phyloP scores from a whole-genome alignment of 2,113 vertebrate species.

The Hipposideros armiger region DNA sequence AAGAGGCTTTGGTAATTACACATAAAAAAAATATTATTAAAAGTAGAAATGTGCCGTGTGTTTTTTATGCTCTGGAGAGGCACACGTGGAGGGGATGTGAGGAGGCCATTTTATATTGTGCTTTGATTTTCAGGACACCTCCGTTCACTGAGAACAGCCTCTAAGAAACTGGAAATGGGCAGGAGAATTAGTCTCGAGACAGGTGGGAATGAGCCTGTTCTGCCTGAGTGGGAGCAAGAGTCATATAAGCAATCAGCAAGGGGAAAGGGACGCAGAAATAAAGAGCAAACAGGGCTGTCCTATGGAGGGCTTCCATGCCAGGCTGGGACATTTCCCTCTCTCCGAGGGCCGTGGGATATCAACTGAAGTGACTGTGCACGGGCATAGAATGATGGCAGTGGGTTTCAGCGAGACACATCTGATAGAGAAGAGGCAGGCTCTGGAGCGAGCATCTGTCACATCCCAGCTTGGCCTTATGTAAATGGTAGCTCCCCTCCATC shows the following conservation, averaged over 20 bases:
- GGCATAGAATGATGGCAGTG: fast-evolving
- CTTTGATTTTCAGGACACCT: background rate
- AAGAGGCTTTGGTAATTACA: slow-evolving; percentile 60
- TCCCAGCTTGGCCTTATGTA: background rate
- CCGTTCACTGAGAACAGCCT: background rate
- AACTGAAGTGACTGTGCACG: background rate
- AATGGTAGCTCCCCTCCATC: background rate
- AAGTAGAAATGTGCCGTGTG: slow-evolving; percentile 56
- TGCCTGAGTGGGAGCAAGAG: background rate
- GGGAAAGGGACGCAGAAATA: background rate
- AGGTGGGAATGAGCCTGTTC: background rate
- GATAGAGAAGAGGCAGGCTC: background rate
- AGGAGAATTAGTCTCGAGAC: background rate
- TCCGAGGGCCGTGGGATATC: background rate
- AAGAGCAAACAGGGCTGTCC: background rate
- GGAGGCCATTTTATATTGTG: background rate
- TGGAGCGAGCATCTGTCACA: background rate
- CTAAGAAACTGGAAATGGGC: background rate
- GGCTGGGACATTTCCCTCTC: background rate
- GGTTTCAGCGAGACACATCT: background rate
- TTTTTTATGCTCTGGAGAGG: slow-evolving; percentile 40
- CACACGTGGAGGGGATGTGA: background rate
- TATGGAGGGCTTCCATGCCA: background rate
- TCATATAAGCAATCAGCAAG: background rate
- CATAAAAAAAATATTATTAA: slow-evolving; percentile 65